Base-by-base conservation (phyloP, 2,113 vertebrate species). In the Sylvicapra grimmia region DNA sequence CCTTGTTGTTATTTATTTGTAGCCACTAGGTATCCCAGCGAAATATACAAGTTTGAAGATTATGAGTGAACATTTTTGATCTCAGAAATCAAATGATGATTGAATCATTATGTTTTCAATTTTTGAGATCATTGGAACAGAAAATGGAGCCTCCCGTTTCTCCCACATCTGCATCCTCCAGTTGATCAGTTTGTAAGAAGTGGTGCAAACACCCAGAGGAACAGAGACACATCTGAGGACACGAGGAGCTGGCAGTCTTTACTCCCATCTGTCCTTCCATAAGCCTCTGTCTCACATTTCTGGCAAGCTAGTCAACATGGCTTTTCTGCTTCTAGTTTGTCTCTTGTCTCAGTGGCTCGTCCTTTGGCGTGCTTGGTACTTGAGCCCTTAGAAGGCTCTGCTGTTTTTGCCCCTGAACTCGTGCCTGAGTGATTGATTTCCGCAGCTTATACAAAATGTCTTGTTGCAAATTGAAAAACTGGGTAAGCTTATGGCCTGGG, bases 11-110 rank as follows among this genome's bases (percentile, higher is more conserved):
- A 10, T 77, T 59, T 53, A 5, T 79, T 86, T 68, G 54, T 51
- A 68, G 12, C 5, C 44, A 56, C 3, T 79, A 27, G 86, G 1
- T 33, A 40, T 90, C 40, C 27, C 5, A 31, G 63, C 13, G 1
- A 95, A 85, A 40, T 23, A 7, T 11, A 47, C 36, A 87, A n/a
- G 1, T 72, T 79, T 89, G 19, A 75, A 59, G 13, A 61, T 29
- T 21, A 25, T 8, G 29, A 61, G 10, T 31, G 29, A 31, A 85
- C 1, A 54, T 15, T 85, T 72, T 51, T 44, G 18, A 27, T 36
- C 33, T 63, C 40, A 93, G 89, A 96, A 96, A 77, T 65, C 75
- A 87, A 54, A 23, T 14, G 51, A 18, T 25, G 6, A 90, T 77
- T 75, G 56, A 9, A 65, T 8, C 1, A 36, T 5, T 21, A 6